phyloP scores from a whole-genome alignment of 2,888 invertebrate species.

The Volucella bombylans region DNA sequence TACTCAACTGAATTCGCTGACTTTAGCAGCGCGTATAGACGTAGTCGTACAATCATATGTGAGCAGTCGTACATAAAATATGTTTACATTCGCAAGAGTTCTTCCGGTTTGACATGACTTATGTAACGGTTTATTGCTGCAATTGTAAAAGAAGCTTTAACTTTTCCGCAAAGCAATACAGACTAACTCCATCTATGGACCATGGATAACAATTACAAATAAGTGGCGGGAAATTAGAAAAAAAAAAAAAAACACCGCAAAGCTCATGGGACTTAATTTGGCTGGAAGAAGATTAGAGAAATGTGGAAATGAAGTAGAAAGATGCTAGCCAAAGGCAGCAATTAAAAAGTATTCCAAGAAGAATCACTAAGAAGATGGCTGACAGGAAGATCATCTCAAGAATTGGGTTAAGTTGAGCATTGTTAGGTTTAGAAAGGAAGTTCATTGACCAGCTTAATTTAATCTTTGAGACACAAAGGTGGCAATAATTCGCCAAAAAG shows the following conservation, averaged over 20 bases:
- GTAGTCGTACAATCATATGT: neutral
- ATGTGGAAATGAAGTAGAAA: neutral
- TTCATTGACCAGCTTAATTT: too few relatives aligned
- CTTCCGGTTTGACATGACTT: conserved; percentile 46
- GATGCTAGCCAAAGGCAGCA: neutral
- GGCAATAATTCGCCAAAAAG: neutral
- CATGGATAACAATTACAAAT: neutral
- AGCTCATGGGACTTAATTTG: conserved; percentile 10
- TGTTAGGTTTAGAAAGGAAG: too few relatives aligned
- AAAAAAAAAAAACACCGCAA: neutral
- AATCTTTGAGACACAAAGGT: too few relatives aligned
- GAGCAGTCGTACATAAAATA: neutral
- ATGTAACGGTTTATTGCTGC: conserved; percentile 34
- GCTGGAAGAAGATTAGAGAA: conserved; percentile 6
- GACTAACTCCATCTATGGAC: conserved; percentile 9
- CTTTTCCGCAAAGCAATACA: conserved; percentile 15
- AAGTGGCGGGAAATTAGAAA: neutral
- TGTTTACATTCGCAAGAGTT: conserved; percentile 15
- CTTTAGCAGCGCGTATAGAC: neutral
- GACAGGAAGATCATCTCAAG: neutral
- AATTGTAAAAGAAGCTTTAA: neutral
- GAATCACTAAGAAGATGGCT: neutral
- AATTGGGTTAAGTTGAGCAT: neutral
- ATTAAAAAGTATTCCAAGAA: neutral
- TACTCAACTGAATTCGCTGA: conserved; percentile 32